Evolutionary conservation across 2,888 invertebrate species (phyloP), one percentile per base, ranked within the genome.

Genomic region (Melieria crassipennis): DNA sequence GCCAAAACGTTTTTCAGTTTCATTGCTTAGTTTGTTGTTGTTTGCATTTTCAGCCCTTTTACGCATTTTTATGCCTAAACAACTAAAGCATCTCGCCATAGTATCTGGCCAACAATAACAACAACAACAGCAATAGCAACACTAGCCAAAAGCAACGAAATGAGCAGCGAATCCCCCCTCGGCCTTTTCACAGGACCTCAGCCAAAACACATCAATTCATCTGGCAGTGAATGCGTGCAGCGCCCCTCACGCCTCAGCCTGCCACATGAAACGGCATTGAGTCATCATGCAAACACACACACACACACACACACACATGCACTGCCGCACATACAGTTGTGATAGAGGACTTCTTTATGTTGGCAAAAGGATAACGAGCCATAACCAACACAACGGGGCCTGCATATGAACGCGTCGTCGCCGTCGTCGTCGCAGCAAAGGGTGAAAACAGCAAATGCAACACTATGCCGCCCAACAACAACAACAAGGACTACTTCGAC

Each of bases 301-400:
- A 70, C 52, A 63, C 48, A 64, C 55, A 69, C 13, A 64, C n/a
- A 43, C n/a, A 43, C 58, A 9, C 70, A 68, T 13, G 60, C 52
- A 55, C 47, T 69, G 10, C 66, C 57, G 62, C 46, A 66, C 56
- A 50, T 60, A 56, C 61, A 65, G 55, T 69, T 69, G 66, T 70
- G 68, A 73, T 70, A 58, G 61, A 70, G 65, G 52, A 68, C 63
- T 60, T 69, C 75, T 76, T 75, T 74, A 77, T 80, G 76, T 73
- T 69, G 70, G 75, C 69, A 73, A 74, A 76, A 78, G 79, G 79
- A 81, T 82, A 83, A 82, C 82, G 83, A 82, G 81, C 82, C 83
- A 78, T 83, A 79, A 80, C 81, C 76, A 79, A 79, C 52, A 50
- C 70, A 65, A 72, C 72, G 70, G 69, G 65, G 56, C 62, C 42